These are phyloP conservation scores for Mesocricetus auratus DNA, from an alignment of 2,113 vertebrate genomes.

Conservation along the genomic window DNA sequence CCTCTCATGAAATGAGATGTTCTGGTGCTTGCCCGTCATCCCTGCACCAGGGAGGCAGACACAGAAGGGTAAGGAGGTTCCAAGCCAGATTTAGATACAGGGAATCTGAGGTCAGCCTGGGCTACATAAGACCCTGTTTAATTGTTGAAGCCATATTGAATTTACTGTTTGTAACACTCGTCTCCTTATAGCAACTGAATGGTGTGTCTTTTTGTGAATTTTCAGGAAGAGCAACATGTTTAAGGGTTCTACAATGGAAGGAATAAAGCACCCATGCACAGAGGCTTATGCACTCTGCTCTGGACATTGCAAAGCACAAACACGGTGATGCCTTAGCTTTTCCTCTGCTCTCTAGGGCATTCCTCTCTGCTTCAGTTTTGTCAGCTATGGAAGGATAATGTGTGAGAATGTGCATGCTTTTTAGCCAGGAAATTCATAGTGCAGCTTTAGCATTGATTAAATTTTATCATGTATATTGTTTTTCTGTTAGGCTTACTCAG, in stretches of 20 bases:
- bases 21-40: no score
- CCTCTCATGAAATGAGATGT: constrained; percentile 12
- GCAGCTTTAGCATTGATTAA: not conserved
- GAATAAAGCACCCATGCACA: not conserved
- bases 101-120: not conserved
- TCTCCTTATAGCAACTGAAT: not conserved
- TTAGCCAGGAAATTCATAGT: constrained; percentile 12
- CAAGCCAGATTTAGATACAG: not conserved
- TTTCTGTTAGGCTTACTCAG: not conserved
- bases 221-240: not conserved
- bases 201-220: not conserved
- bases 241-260: constrained; percentile 15
- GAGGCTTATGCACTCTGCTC: not conserved
- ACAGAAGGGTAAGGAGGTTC: not conserved
- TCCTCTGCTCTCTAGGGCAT: not conserved
- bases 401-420: not conserved
- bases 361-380: not conserved
- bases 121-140: not conserved
- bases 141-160: not conserved
- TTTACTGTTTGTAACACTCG: not conserved
- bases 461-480: not conserved
- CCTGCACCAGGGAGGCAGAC: not conserved
- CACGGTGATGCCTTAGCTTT: not conserved
- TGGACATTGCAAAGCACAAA: not conserved
- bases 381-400: not conserved